Evolutionary conservation across 2,113 vertebrate genomes (phyloP), one percentile per base, ranked within the genome.

Genomic region (Brachypteracias leptosomus): DNA sequence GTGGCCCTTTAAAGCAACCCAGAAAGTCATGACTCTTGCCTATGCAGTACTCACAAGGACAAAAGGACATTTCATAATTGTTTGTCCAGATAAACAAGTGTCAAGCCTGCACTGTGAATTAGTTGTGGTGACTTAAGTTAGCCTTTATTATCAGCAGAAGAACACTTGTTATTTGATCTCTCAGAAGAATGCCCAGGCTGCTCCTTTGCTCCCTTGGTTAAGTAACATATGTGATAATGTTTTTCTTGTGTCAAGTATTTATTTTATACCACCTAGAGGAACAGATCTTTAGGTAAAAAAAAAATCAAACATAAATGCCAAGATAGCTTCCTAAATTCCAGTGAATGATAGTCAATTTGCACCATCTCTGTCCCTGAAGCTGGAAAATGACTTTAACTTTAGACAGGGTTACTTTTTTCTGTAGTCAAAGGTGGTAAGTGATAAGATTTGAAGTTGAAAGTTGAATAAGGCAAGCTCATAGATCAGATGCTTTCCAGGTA

Each of bases 81-180:
- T 95, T 96, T 96, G 88, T 78, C 73, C 94, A 89, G 90, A 96
- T 96, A 96, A 96, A 96, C 92, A 96, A 96, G 86, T 92, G 90
- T 95, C 88, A 93, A 62, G 83, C 84, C 73, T 85, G 92, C 51
- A 35, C 86, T 92, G 15, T 82, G 94, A 82, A 93, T 94, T 91
- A 86, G 83, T 51, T 3, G 40, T 91, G 73, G 40, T 75, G 92
- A 68, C 52, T 97, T 81, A 93, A 94, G 92, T 89, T 93, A 81
- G 74, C 95, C 55, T 80, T 88, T 63, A 90, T 78, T 91, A 89
- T 75, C 91, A 90, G 91, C 74, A 93, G 85, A 71, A 81, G 38
- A 91, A 44, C 62, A 44, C 58, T 72, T 59, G 38, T 63, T 90
- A 73, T 95, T 93, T 87, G 77, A 87, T 81, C 74, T 85, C 65